These are phyloP conservation scores for Myotis pilosus DNA, from an alignment of 2,797 vertebrate species.

Conservation along the genomic window DNA sequence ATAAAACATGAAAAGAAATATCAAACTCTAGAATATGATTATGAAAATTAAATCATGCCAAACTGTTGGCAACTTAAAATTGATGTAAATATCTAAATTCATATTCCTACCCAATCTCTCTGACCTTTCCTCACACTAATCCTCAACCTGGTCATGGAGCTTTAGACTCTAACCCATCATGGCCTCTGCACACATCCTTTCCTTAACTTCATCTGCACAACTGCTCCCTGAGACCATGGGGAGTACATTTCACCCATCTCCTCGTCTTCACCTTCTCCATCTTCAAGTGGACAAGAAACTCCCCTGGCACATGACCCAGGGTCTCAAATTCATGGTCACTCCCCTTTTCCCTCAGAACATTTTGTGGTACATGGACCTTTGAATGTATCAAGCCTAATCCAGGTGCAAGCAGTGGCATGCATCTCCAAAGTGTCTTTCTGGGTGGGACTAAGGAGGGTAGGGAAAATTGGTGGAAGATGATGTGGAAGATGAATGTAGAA, in stretches of 20 bases:
- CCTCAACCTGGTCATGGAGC: not conserved
- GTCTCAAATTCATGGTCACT: not conserved
- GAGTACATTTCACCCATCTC: not conserved
- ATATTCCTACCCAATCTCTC: not conserved
- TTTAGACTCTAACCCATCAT: not conserved
- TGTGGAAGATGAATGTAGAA: not conserved
- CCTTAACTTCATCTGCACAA: not conserved
- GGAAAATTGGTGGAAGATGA: not conserved
- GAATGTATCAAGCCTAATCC: not conserved
- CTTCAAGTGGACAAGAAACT: no score
- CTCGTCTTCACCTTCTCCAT: not conserved
- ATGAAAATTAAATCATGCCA: not conserved
- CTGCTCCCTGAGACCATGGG: not conserved
- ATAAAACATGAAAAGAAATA: conserved; percentile 33
- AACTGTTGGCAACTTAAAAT: not conserved
- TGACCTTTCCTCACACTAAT: conserved; percentile 10
- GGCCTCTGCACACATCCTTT: not conserved
- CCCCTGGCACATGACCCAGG: not conserved
- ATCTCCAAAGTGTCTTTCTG: not conserved
- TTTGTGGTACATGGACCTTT: not conserved
- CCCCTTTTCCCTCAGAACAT: not conserved
- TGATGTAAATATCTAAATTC: not conserved
- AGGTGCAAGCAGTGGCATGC: not conserved
- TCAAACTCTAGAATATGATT: not conserved
- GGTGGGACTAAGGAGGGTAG: accelerated